Conservation (phyloP, 2,797 vertebrate genomes). For the Capromys pilorides region DNA sequence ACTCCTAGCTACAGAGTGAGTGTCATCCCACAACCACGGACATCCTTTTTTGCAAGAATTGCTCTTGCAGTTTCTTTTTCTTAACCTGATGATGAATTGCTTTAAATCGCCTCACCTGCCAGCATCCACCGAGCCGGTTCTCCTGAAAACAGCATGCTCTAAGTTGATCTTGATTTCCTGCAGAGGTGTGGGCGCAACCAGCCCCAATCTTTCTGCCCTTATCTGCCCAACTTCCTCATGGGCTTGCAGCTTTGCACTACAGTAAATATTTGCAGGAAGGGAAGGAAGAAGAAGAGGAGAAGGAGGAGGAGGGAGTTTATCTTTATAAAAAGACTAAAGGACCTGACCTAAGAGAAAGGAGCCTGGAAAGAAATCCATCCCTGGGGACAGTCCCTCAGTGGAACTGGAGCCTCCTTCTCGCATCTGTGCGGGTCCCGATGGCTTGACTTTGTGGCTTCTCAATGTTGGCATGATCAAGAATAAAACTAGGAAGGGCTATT, state of each 20-base stretch:
- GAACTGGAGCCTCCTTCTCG: background rate
- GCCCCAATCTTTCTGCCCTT: background rate
- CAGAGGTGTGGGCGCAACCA: background rate
- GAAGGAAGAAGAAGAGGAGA: background rate
- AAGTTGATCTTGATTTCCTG: constrained; percentile 55
- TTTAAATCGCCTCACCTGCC: background rate
- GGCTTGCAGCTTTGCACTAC: background rate
- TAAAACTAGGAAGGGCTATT: background rate
- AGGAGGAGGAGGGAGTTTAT: background rate
- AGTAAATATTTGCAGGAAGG: constrained; percentile 35
- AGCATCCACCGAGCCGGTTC: background rate
- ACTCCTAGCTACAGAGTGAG: background rate
- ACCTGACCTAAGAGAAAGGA: background rate
- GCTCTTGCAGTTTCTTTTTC: background rate
- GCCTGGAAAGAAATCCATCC: background rate
- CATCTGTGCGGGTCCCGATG: fast-evolving
- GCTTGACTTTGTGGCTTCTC: background rate
- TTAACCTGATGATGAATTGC: background rate
- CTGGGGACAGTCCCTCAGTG: background rate
- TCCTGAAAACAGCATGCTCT: constrained; percentile 2
- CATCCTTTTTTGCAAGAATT: background rate
- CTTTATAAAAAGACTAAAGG: background rate
- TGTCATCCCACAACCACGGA: fast-evolving
- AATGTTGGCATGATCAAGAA: background rate
- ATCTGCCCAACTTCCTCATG: background rate